Conservation (phyloP, 2,797 vertebrate species). For the Leucoraja ocellata region DNA sequence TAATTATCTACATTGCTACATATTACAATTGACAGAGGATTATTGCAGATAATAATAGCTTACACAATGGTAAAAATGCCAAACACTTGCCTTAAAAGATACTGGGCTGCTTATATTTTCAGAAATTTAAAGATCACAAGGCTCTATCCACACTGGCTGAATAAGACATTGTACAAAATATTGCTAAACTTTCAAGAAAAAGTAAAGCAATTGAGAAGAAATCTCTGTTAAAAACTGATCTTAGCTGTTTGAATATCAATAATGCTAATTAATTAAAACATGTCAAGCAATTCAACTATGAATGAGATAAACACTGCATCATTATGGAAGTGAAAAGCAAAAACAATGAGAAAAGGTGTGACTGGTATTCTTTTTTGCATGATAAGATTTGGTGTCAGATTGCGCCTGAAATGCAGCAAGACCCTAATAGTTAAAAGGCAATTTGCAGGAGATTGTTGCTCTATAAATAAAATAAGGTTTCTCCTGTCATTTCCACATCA, state of each 20-base stretch:
- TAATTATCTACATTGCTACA: not conserved
- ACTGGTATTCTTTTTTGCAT: not conserved
- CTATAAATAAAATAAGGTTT: not conserved
- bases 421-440: not conserved
- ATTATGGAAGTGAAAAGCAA: constrained; percentile 5
- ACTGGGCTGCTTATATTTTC: not conserved
- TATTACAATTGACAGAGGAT: not conserved
- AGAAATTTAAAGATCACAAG: not conserved
- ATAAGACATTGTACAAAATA: not conserved
- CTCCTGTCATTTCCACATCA: not conserved
- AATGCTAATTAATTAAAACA: not conserved
- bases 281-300: not conserved
- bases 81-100: not conserved
- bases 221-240: not conserved
- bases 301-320: not conserved
- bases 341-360: not conserved
- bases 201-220: not conserved
- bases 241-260: not conserved
- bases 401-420: not conserved
- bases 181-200: not conserved
- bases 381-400: not conserved
- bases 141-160: not conserved
- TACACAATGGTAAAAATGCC: not conserved
- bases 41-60: not conserved
- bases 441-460: not conserved